Evolutionary conservation across 2,797 vertebrate species (phyloP).

Genomic region (Falco novaeseelandiae): DNA sequence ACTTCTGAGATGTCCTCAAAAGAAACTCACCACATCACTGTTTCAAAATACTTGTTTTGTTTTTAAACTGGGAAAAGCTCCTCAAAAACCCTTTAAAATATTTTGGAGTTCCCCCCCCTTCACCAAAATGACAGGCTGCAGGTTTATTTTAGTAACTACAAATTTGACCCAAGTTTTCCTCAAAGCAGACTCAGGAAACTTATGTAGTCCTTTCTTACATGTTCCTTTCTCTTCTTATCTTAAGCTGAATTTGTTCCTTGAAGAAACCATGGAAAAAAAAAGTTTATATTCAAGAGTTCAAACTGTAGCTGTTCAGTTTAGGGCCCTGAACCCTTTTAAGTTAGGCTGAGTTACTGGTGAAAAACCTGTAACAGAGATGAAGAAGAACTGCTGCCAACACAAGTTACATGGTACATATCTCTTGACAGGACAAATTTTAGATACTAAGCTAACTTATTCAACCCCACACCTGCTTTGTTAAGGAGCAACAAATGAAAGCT

Average conservation of each 20-base stretch:
- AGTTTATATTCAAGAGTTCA: not conserved
- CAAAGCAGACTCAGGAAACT: not conserved
- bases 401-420: fast-evolving
- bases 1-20: not conserved
- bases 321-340: not conserved
- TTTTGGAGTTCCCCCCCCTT: too few relatives aligned
- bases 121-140: not conserved
- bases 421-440: not conserved
- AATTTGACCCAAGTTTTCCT: not conserved
- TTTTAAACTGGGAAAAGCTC: not conserved
- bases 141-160: not conserved
- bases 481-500: not conserved
- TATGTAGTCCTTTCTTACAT: not conserved
- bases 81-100: not conserved
- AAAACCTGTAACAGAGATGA: not conserved
- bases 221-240: not conserved
- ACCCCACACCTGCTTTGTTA: not conserved
- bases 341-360: not conserved
- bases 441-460: not conserved
- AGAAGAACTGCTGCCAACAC: not conserved
- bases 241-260: not conserved
- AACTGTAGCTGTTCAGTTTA: not conserved
- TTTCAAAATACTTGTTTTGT: not conserved
- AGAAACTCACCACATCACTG: not conserved
- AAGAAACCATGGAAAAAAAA: not conserved